A percentile compares a stretch with the other conserved stretches of the same genome.
phyloP scores from a whole-genome alignment of 64 coral and sea anemone species.

The Montipora capricornis region DNA sequence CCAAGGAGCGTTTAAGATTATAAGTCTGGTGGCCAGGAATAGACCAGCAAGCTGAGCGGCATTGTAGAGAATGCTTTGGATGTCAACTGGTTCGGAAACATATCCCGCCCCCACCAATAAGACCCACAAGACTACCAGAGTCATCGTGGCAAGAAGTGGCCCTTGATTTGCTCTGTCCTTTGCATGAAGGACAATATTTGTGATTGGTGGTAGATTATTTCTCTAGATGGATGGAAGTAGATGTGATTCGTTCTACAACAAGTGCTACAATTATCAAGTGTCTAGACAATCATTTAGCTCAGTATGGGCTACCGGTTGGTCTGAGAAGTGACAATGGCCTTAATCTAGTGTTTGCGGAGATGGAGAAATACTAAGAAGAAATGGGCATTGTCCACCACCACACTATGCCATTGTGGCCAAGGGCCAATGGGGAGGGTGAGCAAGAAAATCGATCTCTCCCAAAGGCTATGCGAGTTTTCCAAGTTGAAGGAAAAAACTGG shows the following conservation, averaged over 20 bases:
- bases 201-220: too few relatives aligned
- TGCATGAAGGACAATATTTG: not conserved
- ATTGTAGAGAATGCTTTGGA: slow-evolving; percentile 31
- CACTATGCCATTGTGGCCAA: slow-evolving; percentile 34
- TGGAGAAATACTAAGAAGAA: slow-evolving; percentile 13
- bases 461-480: not conserved
- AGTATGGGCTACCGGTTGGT: slow-evolving; percentile 22
- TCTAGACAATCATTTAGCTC: slow-evolving; percentile 28
- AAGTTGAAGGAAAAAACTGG: too few relatives aligned
- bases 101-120: not conserved
- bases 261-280: too few relatives aligned
- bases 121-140: not conserved
- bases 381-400: slow-evolving; percentile 3
- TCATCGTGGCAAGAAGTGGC: not conserved
- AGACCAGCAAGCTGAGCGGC: slow-evolving; percentile 32
- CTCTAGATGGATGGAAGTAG: too few relatives aligned
- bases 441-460: slow-evolving; percentile 27
- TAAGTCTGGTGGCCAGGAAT: slow-evolving; percentile 64
- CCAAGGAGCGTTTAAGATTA: slow-evolving; percentile 15
- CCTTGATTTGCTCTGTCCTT: not conserved
- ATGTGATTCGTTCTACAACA: too few relatives aligned
- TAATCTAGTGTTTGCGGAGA: not conserved
- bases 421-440: slow-evolving; percentile 46
- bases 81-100: not conserved
- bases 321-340: slow-evolving; percentile 21